Base-by-base conservation (phyloP, 2,113 vertebrate genomes). In the Chaetura pelagica region DNA sequence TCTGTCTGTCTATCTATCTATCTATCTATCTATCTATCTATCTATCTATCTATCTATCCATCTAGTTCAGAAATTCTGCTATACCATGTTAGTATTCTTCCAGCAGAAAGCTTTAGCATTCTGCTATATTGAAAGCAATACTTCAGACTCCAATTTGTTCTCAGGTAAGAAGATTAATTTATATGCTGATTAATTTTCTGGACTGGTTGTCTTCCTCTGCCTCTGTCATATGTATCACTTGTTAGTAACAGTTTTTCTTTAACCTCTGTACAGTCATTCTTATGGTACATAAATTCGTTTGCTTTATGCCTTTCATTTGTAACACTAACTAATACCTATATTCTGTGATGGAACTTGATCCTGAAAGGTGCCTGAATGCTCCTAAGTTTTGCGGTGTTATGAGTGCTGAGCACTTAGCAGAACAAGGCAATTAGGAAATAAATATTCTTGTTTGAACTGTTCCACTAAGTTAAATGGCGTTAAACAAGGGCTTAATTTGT, bases 181-280 rank as follows among this genome's bases (percentile, higher is more conserved):
- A 97, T 96, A 97, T 97, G 94, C 87, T 98, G 95, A 98, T 97
- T 97, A 94, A 97, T 96, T 96, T 94, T 76, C 64, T 84, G 55
- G 35, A 38, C 57, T 85, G 58, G 68, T 93, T 96, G 95, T 62
- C 88, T 95, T 94, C 82, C 75, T 95, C 63, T 96, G 76, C 93
- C 49, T 96, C 97, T 97, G 96, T 96, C 94, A 76, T 87, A 91
- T 30, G 90, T 97, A 88, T 97, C 95, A 96, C 95, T 98, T 96
- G 52, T 96, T 97, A 97, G 83, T 93, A 97, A 98, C 97, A 49
- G 75, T 96, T 97, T 97, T 97, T 97, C 94, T 93, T 97, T 97
- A 96, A 97, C 95, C 94, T 98, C 95, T 98, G 92, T 80, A 75
- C 44, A 75, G 52, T 66, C 62, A 66, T 96, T 63, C 88, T 72